Evolutionary conservation across 2,888 invertebrate species (phyloP), one percentile per base, ranked within the genome.

Genomic region (Cephus spinipes): DNA sequence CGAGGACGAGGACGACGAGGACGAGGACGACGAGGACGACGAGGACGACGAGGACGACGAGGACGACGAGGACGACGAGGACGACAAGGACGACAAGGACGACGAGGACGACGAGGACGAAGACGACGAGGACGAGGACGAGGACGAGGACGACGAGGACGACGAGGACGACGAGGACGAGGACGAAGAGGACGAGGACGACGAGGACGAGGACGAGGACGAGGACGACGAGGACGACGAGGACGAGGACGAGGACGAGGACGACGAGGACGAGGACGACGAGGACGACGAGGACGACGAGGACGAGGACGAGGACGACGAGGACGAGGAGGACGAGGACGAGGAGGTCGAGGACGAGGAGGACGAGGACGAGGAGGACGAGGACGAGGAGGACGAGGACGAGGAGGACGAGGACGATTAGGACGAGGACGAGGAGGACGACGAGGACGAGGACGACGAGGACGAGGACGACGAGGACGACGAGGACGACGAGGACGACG

Each of bases 101-200:
- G n/a, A n/a, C n/a, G n/a, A n/a, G n/a, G n/a, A n/a, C n/a, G n/a
- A n/a, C n/a, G n/a, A n/a, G n/a, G n/a, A n/a, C n/a, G n/a, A n/a
- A n/a, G n/a, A n/a, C n/a, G n/a, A 68, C 23, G 68, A 68, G 68
- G 68, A 68, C 12, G 68, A 68, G n/a, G n/a, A n/a, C 1, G 78
- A 80, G 31, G 80, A 81, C 73, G 77, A 79, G 68, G 73, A 69
- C 74, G 36, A 75, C 31, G 12, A 76, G n/a, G n/a, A n/a, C n/a
- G n/a, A n/a, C n/a, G n/a, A n/a, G n/a, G n/a, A n/a, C n/a, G n/a
- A n/a, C n/a, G n/a, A n/a, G n/a, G n/a, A n/a, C n/a, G n/a, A n/a
- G n/a, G n/a, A n/a, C n/a, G n/a, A n/a, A n/a, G n/a, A n/a, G n/a
- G n/a, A n/a, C n/a, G n/a, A 68, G 68, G 68, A 68, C 68, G 68